Conservation (phyloP, 2,113 vertebrate species). For the Phalacrocorax pelagicus region DNA sequence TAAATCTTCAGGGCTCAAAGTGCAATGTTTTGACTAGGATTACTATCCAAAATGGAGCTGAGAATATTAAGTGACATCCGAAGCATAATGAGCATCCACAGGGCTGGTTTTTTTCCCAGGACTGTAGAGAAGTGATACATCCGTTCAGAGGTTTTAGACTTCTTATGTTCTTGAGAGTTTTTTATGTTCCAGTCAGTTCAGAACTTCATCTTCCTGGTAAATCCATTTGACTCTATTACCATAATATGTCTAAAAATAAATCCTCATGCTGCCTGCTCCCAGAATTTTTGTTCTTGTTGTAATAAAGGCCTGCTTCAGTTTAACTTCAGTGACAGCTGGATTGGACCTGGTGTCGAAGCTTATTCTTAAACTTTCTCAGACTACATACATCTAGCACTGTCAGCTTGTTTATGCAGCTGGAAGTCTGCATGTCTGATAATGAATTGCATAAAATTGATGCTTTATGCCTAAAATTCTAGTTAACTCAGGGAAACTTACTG, state of each 20-base stretch:
- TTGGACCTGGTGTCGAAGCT: background rate
- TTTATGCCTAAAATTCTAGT: constrained; percentile 7
- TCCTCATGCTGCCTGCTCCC: background rate
- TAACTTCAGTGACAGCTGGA: constrained; percentile 9
- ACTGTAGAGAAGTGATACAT: background rate
- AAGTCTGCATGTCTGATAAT: constrained; percentile 3
- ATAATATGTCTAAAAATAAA: constrained; percentile 43
- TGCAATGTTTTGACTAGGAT: constrained; percentile 7
- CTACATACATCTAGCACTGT: background rate
- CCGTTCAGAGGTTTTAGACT: background rate
- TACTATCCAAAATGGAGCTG: background rate
- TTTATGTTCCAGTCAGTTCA: background rate
- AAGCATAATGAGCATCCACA: constrained; percentile 13
- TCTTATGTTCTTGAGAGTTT: background rate
- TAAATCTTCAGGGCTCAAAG: background rate
- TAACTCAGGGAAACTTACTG: background rate
- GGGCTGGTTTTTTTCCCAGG: background rate
- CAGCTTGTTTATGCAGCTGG: constrained; percentile 58
- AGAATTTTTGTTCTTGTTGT: background rate
- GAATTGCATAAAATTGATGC: constrained; percentile 5
- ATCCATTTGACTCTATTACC: constrained; percentile 17
- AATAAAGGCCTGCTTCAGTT: background rate
- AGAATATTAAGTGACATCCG: constrained; percentile 19
- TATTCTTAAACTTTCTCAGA: constrained; percentile 30
- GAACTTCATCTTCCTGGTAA: constrained; percentile 33